A percentile compares a stretch with the other conserved stretches of the same genome.
Conservation (phyloP, 2,113 vertebrate species). For the Nematolebias whitei region DNA sequence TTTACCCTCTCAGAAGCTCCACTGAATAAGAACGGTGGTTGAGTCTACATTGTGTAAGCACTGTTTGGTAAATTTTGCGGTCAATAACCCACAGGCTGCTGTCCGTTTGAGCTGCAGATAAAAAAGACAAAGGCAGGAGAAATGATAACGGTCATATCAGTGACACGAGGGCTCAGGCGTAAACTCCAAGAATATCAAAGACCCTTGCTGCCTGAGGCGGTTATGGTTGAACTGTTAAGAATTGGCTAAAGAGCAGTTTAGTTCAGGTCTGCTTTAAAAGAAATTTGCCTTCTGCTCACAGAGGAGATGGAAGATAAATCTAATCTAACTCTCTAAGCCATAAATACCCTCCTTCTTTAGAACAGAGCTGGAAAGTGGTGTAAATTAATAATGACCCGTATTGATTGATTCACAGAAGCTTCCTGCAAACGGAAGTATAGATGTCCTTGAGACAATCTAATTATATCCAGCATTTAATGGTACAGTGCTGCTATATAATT, state of each 20-base stretch:
- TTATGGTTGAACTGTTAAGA: slow-evolving; percentile 1
- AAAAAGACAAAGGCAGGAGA: slow-evolving; percentile 33
- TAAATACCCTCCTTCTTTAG: slow-evolving; percentile 41
- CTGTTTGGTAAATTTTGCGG: slow-evolving; percentile 71
- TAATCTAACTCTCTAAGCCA: slow-evolving; percentile 34
- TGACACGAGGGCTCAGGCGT: slow-evolving; percentile 19
- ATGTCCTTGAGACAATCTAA: slow-evolving; percentile 48
- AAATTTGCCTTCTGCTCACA: slow-evolving; percentile 6
- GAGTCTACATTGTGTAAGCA: slow-evolving; percentile 71
- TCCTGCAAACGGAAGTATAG: slow-evolving; percentile 48
- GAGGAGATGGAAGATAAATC: slow-evolving; percentile 39
- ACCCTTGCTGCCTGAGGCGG: slow-evolving; percentile 4
- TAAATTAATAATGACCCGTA: slow-evolving; percentile 70
- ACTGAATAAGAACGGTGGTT: slow-evolving; percentile 61
- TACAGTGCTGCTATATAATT: slow-evolving; percentile 25
- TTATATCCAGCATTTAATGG: slow-evolving; percentile 43
- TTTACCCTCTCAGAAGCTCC: slow-evolving; percentile 78
- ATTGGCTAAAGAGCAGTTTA: neutral
- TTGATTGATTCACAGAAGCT: slow-evolving; percentile 54
- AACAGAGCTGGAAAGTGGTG: slow-evolving; percentile 42
- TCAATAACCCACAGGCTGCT: slow-evolving; percentile 81
- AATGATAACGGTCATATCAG: slow-evolving; percentile 19
- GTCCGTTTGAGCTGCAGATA: slow-evolving; percentile 69
- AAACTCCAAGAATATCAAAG: slow-evolving; percentile 11
- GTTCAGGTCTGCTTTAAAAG: slow-evolving; percentile 6